Conservation (phyloP, 2,888 invertebrate species). For the Zaprionus lineosus region DNA sequence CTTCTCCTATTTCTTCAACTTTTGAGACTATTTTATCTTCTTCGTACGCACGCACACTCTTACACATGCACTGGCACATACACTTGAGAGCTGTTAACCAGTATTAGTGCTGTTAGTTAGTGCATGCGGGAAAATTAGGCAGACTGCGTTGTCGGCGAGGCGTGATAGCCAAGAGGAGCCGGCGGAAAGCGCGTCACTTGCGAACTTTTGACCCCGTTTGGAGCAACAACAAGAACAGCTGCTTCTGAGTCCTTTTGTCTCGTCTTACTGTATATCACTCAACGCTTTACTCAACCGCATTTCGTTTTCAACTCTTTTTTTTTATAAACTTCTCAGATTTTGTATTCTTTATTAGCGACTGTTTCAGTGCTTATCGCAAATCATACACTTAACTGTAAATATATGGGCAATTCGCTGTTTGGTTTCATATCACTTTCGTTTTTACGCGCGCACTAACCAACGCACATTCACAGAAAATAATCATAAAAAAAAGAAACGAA, state of each 20-base stretch:
- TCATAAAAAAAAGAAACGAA: neutral
- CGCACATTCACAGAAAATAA: neutral
- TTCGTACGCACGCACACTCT: neutral
- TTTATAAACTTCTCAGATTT: neutral
- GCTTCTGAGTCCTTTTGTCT: conserved; percentile 39
- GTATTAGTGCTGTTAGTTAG: conserved; percentile 57
- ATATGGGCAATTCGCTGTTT: conserved; percentile 16
- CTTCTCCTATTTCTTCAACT: neutral
- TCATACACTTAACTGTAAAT: conserved; percentile 15
- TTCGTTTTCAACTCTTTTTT: conserved; percentile 20
- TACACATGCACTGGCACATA: conserved; percentile 23
- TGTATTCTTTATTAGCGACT: conserved; percentile 3
- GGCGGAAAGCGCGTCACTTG: conserved; percentile 22
- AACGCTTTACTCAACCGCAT: conserved; percentile 2
- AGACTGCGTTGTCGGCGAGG: conserved; percentile 22
- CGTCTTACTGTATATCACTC: conserved; percentile 26
- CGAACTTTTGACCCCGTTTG: conserved; percentile 82
- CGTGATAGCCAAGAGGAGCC: too few species aligned
- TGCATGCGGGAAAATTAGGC: conserved; percentile 56
- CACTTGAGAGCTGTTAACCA: conserved; percentile 61
- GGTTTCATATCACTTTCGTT: conserved; percentile 30
- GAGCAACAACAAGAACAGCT: conserved; percentile 65
- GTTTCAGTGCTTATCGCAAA: conserved; percentile 2
- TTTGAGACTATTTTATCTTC: neutral
- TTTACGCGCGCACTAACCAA: conserved; percentile 40